phyloP scores from a whole-genome alignment of 2,888 invertebrate species.

The Amiota communis region DNA sequence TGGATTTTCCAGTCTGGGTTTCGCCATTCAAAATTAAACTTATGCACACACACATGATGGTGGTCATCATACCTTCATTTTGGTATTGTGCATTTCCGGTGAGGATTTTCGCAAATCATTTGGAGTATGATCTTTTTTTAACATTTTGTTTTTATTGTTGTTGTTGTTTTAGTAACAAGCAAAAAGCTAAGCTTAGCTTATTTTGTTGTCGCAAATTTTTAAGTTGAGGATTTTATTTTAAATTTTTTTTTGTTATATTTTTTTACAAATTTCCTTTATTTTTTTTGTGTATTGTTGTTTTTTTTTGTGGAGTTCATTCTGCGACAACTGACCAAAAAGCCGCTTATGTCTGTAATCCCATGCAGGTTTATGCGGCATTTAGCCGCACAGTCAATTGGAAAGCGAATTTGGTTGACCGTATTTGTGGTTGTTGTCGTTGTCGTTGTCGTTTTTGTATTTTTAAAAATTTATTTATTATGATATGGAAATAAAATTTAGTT shows the following conservation, averaged over 20 bases:
- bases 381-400: slow-evolving; percentile 44
- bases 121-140: not conserved
- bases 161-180: not conserved
- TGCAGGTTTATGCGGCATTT: slow-evolving; percentile 52
- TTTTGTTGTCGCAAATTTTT: slow-evolving; percentile 14
- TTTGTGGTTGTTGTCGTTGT: not conserved
- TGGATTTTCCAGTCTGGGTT: not conserved
- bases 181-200: slow-evolving; percentile 16
- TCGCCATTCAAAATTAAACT: slow-evolving; percentile 10
- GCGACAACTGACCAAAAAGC: slow-evolving; percentile 37
- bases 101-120: not conserved
- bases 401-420: slow-evolving; percentile 9
- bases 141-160: too few species aligned
- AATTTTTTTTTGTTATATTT: not conserved
- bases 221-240: not conserved
- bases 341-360: slow-evolving; percentile 57
- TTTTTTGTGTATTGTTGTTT: not conserved
- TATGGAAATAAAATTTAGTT: not conserved
- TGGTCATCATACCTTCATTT: not conserved
- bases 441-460: not conserved
- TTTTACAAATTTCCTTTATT: not conserved
- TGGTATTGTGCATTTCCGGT: slow-evolving; percentile 10
- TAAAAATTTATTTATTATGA: not conserved
- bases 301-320: slow-evolving; percentile 2
- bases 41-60: slow-evolving; percentile 4